Evolutionary conservation across 2,888 invertebrate genomes (phyloP).

Genomic region (Caenorhabditis sp.): DNA sequence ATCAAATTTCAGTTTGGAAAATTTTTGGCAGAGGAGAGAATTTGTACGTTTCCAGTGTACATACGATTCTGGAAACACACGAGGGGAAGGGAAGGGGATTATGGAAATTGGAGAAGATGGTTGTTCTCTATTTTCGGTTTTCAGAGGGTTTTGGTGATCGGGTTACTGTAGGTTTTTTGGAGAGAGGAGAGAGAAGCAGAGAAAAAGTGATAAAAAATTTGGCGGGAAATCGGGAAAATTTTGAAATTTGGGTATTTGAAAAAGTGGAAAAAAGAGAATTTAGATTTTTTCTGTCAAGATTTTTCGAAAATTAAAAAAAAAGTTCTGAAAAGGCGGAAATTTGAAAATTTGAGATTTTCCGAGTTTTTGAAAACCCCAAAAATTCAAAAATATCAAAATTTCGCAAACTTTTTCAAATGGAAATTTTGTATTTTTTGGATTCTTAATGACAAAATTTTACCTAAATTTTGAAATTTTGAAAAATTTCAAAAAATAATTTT

Average conservation of each 20-base stretch:
- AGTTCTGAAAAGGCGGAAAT: too few relatives aligned
- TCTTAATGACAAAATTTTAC: neutral
- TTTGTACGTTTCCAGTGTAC: constrained; percentile 41
- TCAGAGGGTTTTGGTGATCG: constrained; percentile 25
- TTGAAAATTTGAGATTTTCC: too few relatives aligned
- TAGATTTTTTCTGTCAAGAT: too few relatives aligned
- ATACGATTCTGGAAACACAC: neutral
- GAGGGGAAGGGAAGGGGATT: constrained; percentile 21
- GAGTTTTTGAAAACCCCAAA: too few relatives aligned
- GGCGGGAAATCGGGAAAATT: neutral
- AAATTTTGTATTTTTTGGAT: too few relatives aligned
- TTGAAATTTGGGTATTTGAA: neutral
- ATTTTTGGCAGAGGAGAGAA: neutral
- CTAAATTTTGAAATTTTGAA: too few relatives aligned
- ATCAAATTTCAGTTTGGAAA: neutral
- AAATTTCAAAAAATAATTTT: too few relatives aligned
- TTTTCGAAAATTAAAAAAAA: too few relatives aligned
- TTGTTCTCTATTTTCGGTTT: neutral
- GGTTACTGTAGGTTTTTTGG: constrained; percentile 31
- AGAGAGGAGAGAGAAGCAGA: neutral
- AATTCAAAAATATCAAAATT: too few relatives aligned
- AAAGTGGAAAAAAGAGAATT: neutral
- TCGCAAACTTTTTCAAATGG: too few relatives aligned
- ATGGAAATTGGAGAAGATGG: constrained; percentile 53
- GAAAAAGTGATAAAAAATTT: too few relatives aligned